Percentiles rank a stretch among this genome's conserved stretches.
phyloP scores from a whole-genome alignment of 2,113 vertebrate species.

The Sigmodon hispidus region DNA sequence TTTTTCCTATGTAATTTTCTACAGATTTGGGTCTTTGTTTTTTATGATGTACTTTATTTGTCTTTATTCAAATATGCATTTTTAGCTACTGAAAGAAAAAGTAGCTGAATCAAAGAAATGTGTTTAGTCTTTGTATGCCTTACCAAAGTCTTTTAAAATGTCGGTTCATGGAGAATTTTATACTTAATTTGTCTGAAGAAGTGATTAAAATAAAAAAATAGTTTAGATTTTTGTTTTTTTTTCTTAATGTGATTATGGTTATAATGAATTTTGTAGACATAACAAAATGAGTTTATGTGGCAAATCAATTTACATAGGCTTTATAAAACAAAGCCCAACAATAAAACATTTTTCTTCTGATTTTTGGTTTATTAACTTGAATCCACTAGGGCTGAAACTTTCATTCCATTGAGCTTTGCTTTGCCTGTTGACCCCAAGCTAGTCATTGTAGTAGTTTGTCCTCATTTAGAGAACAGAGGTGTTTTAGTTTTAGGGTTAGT shows the following conservation, averaged over 20 bases:
- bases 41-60: neutral
- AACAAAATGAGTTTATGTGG: neutral
- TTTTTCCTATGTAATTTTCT: neutral
- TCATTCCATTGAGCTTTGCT: neutral
- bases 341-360: neutral
- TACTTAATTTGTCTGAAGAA: constrained; percentile 23
- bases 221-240: neutral
- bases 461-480: neutral
- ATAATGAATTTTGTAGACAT: neutral
- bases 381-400: neutral
- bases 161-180: neutral
- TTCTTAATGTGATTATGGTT: neutral
- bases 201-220: neutral
- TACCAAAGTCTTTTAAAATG: neutral
- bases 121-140: neutral
- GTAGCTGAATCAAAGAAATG: neutral
- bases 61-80: constrained; percentile 6
- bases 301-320: neutral
- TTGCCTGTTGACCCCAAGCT: neutral
- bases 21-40: neutral
- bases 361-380: constrained; percentile 24
- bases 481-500: no score
- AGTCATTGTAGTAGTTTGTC: neutral
- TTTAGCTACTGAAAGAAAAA: neutral
- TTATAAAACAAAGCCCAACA: constrained; percentile 5